Base-by-base conservation (phyloP, 2,888 invertebrate genomes). In the Spodoptera picta region DNA sequence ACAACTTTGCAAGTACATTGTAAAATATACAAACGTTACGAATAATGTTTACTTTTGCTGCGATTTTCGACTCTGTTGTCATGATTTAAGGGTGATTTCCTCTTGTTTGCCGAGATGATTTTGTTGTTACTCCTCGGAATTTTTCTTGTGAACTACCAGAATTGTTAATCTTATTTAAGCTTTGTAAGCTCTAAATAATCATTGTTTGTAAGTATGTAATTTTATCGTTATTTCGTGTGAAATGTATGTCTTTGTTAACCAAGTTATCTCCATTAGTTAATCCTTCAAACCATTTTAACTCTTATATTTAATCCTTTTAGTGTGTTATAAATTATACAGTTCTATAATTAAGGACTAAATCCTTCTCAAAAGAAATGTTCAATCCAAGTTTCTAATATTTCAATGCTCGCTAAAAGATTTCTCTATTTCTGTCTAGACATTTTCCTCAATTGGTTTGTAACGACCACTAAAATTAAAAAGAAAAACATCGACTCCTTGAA, bases 11-110 rank as follows among this genome's bases (percentile, higher is more conserved):
- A 65, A 51, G 60, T 58, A 67, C 62, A 76, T 69, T 73, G 71
- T 79, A 78, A 78, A 79, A 79, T 80, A 79, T 79, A 79, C 81
- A 79, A 73, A 73, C 81, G 66, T 75, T 75, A 86, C 79, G 82
- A 83, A 84, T 85, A 83, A 82, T 87, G 82, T 86, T 86, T 86
- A 80, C 80, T 75, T 80, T 75, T 59, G 77, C 74, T 71, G 65
- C 78, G 74, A 83, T 80, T 86, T 81, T 84, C 75, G 75, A 81
- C 82, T 81, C 73, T 85, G 82, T 81, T 78, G 76, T 76, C 72
- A 77, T 72, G 81, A 72, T 79, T 77, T 81, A 80, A 81, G 80
- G 77, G 66, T 75, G 80, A 81, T 81, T 81, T 81, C 77, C 74
- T 68, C 55, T 68, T 74, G 70, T 81, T 79, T 73, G 70, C 54